Evolutionary conservation across 2,797 vertebrate genomes (phyloP).

Genomic region (Valencia hispanica): DNA sequence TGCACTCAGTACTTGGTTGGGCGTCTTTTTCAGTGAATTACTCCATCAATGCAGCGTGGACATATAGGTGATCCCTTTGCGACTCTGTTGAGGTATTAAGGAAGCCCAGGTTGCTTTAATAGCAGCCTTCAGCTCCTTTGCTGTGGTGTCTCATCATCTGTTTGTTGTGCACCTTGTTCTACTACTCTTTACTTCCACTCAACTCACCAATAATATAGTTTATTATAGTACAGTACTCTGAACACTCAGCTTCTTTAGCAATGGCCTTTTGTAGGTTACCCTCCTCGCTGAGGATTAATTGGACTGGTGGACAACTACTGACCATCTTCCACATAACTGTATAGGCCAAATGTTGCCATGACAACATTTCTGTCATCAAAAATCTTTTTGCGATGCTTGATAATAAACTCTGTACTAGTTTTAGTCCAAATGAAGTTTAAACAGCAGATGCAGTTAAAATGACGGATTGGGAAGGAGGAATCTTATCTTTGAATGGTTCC

Average conservation of each 20-base stretch:
- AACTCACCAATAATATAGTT: neutral
- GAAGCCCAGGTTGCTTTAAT: neutral
- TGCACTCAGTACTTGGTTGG: neutral
- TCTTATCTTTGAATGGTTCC: slow-evolving; percentile 61
- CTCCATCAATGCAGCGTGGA: neutral
- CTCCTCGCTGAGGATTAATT: neutral
- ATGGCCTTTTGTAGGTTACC: neutral
- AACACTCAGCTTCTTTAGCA: neutral
- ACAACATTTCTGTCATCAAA: no score
- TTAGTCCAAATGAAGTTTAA: slow-evolving; percentile 62
- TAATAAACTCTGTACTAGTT: slow-evolving; percentile 57
- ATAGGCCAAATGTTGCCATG: no score
- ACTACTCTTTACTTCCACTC: neutral
- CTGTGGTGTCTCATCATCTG: neutral
- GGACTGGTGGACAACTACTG: neutral
- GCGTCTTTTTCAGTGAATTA: neutral
- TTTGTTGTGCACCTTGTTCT: neutral
- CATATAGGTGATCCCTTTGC: no score
- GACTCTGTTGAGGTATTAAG: neutral
- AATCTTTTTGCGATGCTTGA: neutral
- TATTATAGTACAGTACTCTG: neutral
- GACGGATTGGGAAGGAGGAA: slow-evolving; percentile 60
- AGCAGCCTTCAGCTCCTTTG: neutral
- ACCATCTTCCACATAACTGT: neutral
- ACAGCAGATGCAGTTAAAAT: slow-evolving; percentile 63